phyloP scores from a whole-genome alignment of 2,888 invertebrate species.

The Agrotis ipsilon region DNA sequence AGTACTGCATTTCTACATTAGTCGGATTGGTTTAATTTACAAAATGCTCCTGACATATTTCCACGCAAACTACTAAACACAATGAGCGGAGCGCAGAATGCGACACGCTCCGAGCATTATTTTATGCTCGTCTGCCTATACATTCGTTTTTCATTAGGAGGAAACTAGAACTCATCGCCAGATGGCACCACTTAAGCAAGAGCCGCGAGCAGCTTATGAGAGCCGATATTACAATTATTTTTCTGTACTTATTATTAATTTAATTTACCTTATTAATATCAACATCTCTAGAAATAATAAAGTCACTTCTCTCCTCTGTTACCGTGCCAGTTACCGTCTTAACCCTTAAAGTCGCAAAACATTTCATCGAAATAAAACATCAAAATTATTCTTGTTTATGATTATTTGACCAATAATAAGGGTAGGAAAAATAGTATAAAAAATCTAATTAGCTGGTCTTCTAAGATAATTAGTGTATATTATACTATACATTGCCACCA shows the following conservation, averaged over 20 bases:
- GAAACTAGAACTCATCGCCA: slow-evolving; percentile 31
- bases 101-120: slow-evolving; percentile 26
- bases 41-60: slow-evolving; percentile 62
- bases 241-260: slow-evolving; percentile 17
- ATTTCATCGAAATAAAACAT: too few species aligned
- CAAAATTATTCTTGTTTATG: too few species aligned
- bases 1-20: slow-evolving; percentile 53
- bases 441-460: too few species aligned
- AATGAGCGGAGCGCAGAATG: slow-evolving; percentile 24
- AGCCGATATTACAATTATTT: slow-evolving; percentile 10
- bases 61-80: slow-evolving; percentile 27
- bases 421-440: too few species aligned
- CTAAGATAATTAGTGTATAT: too few species aligned
- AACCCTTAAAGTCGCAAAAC: too few species aligned
- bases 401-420: too few species aligned
- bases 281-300: too few species aligned
- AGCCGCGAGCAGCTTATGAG: slow-evolving; percentile 5
- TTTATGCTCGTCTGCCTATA: slow-evolving; percentile 12
- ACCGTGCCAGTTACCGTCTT: too few species aligned
- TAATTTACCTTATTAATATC: too few species aligned
- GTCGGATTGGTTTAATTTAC: slow-evolving; percentile 67
- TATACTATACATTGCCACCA: too few species aligned
- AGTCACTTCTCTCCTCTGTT: too few species aligned
- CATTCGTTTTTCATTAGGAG: slow-evolving; percentile 16
- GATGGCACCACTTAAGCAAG: slow-evolving; percentile 17